Evolutionary conservation across 2,797 vertebrate genomes (phyloP).

Genomic region (Periparus ater): DNA sequence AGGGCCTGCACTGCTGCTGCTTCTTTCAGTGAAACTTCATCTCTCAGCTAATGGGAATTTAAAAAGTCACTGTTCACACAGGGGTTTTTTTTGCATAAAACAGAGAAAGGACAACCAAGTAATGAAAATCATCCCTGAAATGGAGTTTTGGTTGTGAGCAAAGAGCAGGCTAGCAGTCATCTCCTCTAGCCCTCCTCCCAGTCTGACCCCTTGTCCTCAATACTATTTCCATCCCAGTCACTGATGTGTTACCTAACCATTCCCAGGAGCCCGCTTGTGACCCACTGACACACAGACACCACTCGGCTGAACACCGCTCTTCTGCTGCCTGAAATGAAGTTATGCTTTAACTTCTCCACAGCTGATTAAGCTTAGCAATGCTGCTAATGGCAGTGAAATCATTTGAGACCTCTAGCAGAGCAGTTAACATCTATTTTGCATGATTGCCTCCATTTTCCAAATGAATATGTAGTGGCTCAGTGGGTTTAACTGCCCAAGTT

Average conservation of each 20-base stretch:
- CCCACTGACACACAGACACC: not conserved
- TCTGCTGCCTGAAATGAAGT: not conserved
- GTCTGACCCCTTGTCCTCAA: not conserved
- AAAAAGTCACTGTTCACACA: not conserved
- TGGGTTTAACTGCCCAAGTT: not conserved
- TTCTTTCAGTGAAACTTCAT: not conserved
- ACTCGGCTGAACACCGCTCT: rapidly evolving
- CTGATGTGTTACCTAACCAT: not conserved
- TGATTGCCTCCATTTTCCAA: not conserved
- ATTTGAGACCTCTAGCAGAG: slow-evolving; percentile 8
- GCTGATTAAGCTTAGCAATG: slow-evolving; percentile 21
- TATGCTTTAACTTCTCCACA: slow-evolving; percentile 8
- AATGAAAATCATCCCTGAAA: not conserved
- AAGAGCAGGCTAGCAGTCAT: not conserved
- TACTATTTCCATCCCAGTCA: not conserved
- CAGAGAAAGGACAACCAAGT: not conserved
- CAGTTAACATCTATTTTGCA: slow-evolving; percentile 35
- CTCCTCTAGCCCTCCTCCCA: not conserved
- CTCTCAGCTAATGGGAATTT: not conserved
- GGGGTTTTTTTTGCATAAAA: not conserved
- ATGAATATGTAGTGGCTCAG: not conserved
- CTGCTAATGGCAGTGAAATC: not conserved
- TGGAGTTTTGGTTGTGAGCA: not conserved
- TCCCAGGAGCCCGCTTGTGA: not conserved
- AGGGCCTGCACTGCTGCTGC: not conserved